Conservation (phyloP, 1,140 invertebrate species). For the Aphelinus certus region DNA sequence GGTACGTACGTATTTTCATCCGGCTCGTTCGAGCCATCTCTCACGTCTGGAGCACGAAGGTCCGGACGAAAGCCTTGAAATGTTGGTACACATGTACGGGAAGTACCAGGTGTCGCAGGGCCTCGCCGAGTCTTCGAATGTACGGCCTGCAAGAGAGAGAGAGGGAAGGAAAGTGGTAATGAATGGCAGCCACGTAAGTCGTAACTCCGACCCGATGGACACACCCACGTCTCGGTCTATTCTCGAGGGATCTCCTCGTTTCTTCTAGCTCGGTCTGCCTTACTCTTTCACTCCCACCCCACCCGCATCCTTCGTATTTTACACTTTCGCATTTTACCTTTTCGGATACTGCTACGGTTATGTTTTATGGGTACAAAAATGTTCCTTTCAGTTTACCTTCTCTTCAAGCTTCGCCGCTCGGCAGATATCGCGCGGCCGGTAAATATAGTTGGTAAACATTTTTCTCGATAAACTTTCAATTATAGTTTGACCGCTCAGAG, state of each 20-base stretch:
- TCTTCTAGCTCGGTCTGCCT: conserved; percentile 21
- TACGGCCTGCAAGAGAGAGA: background rate
- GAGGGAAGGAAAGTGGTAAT: conserved; percentile 40
- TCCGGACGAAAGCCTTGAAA: too few relatives aligned
- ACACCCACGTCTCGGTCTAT: conserved; percentile 46
- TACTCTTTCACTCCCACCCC: background rate
- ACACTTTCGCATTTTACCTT: background rate
- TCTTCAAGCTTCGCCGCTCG: too few relatives aligned
- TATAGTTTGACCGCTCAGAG: too few relatives aligned
- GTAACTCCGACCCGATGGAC: conserved; percentile 52
- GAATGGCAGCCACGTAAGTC: conserved; percentile 47
- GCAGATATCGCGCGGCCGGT: too few relatives aligned
- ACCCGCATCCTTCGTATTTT: background rate
- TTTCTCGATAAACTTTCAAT: too few relatives aligned
- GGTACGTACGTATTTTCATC: background rate
- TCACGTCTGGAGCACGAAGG: background rate
- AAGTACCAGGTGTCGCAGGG: background rate
- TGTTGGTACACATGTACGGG: too few relatives aligned
- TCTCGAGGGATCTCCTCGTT: conserved; percentile 31
- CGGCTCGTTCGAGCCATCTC: background rate
- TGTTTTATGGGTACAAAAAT: too few relatives aligned
- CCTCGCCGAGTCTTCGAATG: conserved; percentile 35
- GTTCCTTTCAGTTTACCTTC: too few relatives aligned
- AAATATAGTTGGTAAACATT: too few relatives aligned
- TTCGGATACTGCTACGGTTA: too few relatives aligned